Conservation (phyloP, 2,888 invertebrate genomes). For the Caradrina kadenii region DNA sequence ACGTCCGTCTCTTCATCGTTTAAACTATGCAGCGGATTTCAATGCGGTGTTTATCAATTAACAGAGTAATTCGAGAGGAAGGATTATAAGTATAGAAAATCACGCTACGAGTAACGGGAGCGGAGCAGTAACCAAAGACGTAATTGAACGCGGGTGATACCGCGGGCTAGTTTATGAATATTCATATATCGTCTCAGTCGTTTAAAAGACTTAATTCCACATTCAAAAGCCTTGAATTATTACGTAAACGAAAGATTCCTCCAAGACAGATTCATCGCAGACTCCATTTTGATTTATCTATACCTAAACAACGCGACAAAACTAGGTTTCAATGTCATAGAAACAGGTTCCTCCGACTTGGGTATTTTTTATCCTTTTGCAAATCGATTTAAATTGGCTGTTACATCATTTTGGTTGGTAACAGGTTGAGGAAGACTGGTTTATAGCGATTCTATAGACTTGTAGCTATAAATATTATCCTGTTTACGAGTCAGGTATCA, state of each 20-base stretch:
- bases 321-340: conserved; percentile 53
- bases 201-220: conserved; percentile 3
- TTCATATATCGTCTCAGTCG: neutral
- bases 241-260: conserved; percentile 19
- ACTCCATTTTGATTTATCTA: conserved; percentile 38
- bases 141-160: no score
- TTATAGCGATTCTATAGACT: neutral
- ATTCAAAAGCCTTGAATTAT: conserved; percentile 22
- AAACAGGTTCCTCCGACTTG: conserved; percentile 35
- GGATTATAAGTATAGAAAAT: no score
- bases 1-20: no score
- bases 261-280: conserved; percentile 15
- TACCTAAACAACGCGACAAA: conserved; percentile 37
- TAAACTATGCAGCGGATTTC: no score
- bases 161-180: neutral
- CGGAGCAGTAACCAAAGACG: no score
- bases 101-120: no score
- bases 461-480: neutral
- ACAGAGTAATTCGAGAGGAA: no score
- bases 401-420: conserved; percentile 39
- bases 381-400: conserved; percentile 5
- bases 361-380: conserved; percentile 17
- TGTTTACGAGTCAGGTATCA: conserved; percentile 1
- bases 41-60: no score
- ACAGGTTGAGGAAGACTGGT: conserved; percentile 13